Evolutionary conservation across 2,797 vertebrate genomes (phyloP).

Genomic region (Labroides dimidiatus): DNA sequence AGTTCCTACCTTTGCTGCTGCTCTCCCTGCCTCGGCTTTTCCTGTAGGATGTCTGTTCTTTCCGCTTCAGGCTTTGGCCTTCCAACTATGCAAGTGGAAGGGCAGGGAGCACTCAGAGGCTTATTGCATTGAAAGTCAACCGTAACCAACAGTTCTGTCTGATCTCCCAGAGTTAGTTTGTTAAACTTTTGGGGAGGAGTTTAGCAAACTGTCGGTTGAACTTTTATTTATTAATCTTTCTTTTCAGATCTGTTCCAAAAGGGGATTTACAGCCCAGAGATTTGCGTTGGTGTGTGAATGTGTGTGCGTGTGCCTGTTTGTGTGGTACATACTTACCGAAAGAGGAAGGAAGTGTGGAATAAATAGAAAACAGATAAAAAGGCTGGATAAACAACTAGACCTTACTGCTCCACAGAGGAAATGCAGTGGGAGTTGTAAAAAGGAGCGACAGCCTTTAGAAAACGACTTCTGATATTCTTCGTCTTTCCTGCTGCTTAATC

Average conservation of each 20-base stretch:
- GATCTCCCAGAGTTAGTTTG: not conserved
- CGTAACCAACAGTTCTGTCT: too few relatives aligned
- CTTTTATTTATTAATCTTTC: constrained; percentile 1
- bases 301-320: not conserved
- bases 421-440: constrained; percentile 31
- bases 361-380: constrained; percentile 49
- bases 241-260: constrained; percentile 9
- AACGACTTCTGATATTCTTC: constrained; percentile 46
- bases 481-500: constrained; percentile 67
- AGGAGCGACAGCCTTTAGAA: constrained; percentile 39
- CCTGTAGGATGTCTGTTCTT: too few relatives aligned
- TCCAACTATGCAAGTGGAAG: too few relatives aligned
- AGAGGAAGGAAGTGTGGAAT: constrained; percentile 62
- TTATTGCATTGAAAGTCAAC: too few relatives aligned
- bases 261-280: constrained; percentile 2
- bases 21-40: too few relatives aligned
- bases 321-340: constrained; percentile 26
- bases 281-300: not conserved
- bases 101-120: too few relatives aligned
- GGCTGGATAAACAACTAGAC: constrained; percentile 45
- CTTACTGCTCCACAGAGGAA: constrained; percentile 39
- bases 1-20: not conserved
- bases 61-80: too few relatives aligned
- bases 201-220: not conserved
- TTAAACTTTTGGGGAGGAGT: not conserved